A percentile compares a stretch with the other conserved stretches of the same genome.
These are phyloP conservation scores for Porites divaricata DNA, from an alignment of 92 coral and sea anemone genomes.

Conservation along the genomic window DNA sequence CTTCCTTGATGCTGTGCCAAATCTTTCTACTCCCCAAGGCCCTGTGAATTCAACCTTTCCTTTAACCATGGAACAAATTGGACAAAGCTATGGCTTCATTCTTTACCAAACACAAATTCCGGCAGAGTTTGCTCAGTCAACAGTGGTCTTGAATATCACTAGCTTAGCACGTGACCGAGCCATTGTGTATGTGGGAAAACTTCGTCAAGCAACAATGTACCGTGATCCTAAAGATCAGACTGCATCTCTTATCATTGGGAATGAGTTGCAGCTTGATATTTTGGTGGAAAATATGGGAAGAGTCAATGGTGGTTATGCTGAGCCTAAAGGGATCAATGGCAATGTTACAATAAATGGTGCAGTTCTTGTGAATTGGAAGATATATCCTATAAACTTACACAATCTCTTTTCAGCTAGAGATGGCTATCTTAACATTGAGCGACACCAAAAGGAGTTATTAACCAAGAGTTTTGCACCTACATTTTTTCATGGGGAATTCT, in stretches of 20 bases:
- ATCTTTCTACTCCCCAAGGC: slow-evolving; percentile 71
- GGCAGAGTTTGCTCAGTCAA: slow-evolving; percentile 46
- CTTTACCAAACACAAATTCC: slow-evolving; percentile 84
- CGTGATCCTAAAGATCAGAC: slow-evolving; percentile 59
- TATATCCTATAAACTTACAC: slow-evolving; percentile 72
- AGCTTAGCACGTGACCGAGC: slow-evolving; percentile 90
- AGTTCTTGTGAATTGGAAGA: slow-evolving; percentile 77
- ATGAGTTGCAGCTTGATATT: slow-evolving; percentile 70
- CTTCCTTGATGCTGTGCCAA: slow-evolving; percentile 61
- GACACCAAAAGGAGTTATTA: neutral
- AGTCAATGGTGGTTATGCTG: slow-evolving; percentile 68
- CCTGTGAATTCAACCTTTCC: slow-evolving; percentile 70
- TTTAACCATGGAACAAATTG: slow-evolving; percentile 92
- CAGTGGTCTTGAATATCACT: slow-evolving; percentile 53
- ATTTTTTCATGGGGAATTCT: slow-evolving; percentile 74
- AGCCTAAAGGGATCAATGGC: slow-evolving; percentile 91
- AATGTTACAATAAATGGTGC: slow-evolving; percentile 79
- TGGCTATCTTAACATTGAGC: neutral
- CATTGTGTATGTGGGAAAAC: slow-evolving; percentile 78
- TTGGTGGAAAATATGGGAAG: slow-evolving; percentile 93
- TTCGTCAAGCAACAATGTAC: slow-evolving; percentile 73
- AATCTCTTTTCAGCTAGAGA: slow-evolving; percentile 36
- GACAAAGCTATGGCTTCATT: slow-evolving; percentile 87
- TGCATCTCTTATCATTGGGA: slow-evolving; percentile 54
- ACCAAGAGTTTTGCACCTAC: slow-evolving; percentile 72